phyloP scores from a whole-genome alignment of 2,888 invertebrate genomes.

The Siphlonurus alternatus region DNA sequence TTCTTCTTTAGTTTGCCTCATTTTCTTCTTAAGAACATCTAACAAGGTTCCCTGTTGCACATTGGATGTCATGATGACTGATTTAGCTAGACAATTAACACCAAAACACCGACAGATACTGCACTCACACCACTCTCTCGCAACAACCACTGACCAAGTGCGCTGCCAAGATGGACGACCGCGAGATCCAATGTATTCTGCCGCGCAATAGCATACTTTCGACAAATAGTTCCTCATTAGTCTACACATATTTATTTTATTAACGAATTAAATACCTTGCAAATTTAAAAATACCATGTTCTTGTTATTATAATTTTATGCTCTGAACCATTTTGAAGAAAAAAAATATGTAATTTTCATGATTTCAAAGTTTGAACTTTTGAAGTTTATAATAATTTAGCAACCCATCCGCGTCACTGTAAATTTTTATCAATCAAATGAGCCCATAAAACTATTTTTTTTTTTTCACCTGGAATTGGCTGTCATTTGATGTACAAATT shows the following conservation, averaged over 20 bases:
- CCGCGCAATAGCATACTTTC: not conserved
- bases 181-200: not conserved
- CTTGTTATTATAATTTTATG: too few species aligned
- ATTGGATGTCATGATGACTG: constrained; percentile 60
- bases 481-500: too few species aligned
- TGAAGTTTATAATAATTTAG: not conserved
- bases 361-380: too few species aligned
- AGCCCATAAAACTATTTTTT: too few species aligned
- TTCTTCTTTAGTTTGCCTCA: constrained; percentile 97
- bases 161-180: constrained; percentile 1
- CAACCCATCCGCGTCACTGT: not conserved
- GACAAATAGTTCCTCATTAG: not conserved
- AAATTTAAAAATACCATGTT: too few species aligned
- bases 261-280: not conserved
- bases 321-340: too few species aligned
- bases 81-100: not conserved
- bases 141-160: not conserved
- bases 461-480: too few species aligned
- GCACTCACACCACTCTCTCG: not conserved
- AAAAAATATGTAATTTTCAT: too few species aligned
- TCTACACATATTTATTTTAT: not conserved
- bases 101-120: not conserved
- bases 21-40: constrained; percentile 98
- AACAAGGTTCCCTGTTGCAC: constrained; percentile 85
- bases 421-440: not conserved